These are phyloP conservation scores for Sphaeridia pumilis DNA, from an alignment of 2,888 invertebrate species.

Conservation along the genomic window DNA sequence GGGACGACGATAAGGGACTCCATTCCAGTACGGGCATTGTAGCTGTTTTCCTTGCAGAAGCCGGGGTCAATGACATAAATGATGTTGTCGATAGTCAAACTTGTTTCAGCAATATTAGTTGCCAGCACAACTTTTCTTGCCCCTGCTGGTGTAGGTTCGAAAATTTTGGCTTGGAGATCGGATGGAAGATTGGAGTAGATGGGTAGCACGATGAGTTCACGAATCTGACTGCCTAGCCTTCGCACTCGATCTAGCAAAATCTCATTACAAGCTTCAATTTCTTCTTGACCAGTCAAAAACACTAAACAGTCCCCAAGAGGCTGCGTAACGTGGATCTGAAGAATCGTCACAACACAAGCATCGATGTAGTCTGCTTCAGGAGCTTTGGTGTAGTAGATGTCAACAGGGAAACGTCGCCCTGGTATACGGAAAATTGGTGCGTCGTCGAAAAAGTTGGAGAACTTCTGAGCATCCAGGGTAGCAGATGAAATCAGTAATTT, in stretches of 20 bases:
- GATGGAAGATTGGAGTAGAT: conserved; percentile 97
- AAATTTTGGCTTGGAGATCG: conserved; percentile 98
- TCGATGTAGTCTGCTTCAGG: conserved; percentile 99
- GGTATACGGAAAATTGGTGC: conserved; percentile 97
- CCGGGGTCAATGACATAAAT: conserved; percentile 99
- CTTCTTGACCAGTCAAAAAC: conserved; percentile 67
- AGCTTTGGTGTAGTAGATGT: conserved; percentile 97
- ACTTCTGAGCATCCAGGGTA: conserved; percentile 94
- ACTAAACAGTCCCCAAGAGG: conserved; percentile 91
- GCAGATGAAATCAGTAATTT: conserved; percentile 96
- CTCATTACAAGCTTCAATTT: conserved; percentile 45
- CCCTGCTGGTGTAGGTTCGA: conserved; percentile 91
- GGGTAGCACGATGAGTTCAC: conserved; percentile 81
- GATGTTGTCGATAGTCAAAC: conserved; percentile 96
- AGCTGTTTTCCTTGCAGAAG: conserved; percentile 97
- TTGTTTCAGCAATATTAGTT: conserved; percentile 98
- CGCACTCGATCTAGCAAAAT: conserved; percentile 79
- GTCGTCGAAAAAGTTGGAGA: conserved; percentile 95
- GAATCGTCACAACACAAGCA: conserved; percentile 89
- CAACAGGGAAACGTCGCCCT: conserved; percentile 88
- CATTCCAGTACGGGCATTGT: conserved; percentile 94
- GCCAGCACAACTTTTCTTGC: conserved; percentile 95
- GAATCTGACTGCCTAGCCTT: conserved; percentile 82
- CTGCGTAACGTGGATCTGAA: conserved; percentile 97
- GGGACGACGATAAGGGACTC: conserved; percentile 98